phyloP scores from a whole-genome alignment of 2,113 vertebrate genomes.

The Rhizomys pruinosus region DNA sequence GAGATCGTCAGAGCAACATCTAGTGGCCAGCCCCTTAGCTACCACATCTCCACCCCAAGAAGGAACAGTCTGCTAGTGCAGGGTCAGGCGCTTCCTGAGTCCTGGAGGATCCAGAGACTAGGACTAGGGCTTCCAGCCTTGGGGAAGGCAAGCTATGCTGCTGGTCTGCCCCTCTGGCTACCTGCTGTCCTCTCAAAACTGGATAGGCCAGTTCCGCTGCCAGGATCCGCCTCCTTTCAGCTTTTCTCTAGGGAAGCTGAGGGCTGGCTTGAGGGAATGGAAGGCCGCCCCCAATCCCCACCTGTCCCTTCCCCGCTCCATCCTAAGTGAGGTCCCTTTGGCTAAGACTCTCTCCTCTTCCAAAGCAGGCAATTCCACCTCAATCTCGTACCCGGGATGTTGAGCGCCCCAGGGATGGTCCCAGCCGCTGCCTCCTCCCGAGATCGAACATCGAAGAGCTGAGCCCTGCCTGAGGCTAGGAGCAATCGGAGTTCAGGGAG shows the following conservation, averaged over 20 bases:
- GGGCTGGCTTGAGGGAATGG: background rate
- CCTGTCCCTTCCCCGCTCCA: background rate
- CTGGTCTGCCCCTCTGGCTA: background rate
- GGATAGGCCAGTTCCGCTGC: background rate
- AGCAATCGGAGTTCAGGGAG: constrained; percentile 66
- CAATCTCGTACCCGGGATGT: constrained; percentile 62
- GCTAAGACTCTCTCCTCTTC: background rate
- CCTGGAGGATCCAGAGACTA: background rate
- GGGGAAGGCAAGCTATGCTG: background rate
- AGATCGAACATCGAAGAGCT: constrained; percentile 71
- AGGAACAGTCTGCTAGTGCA: background rate
- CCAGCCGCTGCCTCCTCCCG: constrained; percentile 71
- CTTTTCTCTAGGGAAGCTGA: background rate
- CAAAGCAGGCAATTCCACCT: background rate
- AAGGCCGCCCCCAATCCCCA: background rate
- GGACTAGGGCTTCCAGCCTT: background rate
- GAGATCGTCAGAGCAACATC: background rate
- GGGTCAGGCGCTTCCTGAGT: background rate
- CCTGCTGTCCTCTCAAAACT: background rate
- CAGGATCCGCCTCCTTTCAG: background rate
- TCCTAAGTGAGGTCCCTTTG: background rate
- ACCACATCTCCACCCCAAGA: background rate
- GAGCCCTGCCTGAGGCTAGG: constrained; percentile 55
- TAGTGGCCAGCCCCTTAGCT: background rate
- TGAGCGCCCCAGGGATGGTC: constrained; percentile 74